These are phyloP conservation scores for Tinea trinotella DNA, from an alignment of 2,888 invertebrate species.

Conservation along the genomic window DNA sequence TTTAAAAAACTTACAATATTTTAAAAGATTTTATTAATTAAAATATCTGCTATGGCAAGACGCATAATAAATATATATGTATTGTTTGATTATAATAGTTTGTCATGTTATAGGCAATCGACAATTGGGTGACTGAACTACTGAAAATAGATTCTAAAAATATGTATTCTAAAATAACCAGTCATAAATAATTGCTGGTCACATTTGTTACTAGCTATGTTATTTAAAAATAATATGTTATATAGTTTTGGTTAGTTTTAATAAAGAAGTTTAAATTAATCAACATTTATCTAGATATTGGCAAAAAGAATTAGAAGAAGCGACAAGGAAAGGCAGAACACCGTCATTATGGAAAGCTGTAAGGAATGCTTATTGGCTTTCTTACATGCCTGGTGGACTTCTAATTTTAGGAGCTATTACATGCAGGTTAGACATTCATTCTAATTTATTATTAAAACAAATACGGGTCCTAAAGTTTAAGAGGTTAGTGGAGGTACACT, in stretches of 20 bases:
- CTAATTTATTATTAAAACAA: no score
- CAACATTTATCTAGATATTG: conserved; percentile 60
- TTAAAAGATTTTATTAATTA: background rate
- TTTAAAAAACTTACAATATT: no score
- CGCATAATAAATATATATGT: no score
- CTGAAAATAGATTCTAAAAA: no score
- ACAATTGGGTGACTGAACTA: no score
- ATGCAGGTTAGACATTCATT: conserved; percentile 51
- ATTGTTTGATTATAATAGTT: background rate
- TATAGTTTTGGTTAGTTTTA: background rate
- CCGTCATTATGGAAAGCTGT: conserved; percentile 74
- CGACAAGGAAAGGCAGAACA: conserved; percentile 44
- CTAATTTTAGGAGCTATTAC: conserved; percentile 65
- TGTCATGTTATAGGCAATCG: no score
- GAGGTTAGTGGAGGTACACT: no score
- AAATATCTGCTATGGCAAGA: no score
- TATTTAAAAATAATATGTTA: background rate
- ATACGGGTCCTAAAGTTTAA: no score
- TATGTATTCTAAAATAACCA: no score
- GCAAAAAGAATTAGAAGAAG: conserved; percentile 67
- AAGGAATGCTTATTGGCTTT: conserved; percentile 67
- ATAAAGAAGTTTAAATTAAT: background rate
- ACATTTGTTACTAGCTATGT: no score
- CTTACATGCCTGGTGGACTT: conserved; percentile 71
- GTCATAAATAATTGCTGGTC: no score